Conservation (phyloP, 2,797 vertebrate genomes). For the Glossophaga mutica region DNA sequence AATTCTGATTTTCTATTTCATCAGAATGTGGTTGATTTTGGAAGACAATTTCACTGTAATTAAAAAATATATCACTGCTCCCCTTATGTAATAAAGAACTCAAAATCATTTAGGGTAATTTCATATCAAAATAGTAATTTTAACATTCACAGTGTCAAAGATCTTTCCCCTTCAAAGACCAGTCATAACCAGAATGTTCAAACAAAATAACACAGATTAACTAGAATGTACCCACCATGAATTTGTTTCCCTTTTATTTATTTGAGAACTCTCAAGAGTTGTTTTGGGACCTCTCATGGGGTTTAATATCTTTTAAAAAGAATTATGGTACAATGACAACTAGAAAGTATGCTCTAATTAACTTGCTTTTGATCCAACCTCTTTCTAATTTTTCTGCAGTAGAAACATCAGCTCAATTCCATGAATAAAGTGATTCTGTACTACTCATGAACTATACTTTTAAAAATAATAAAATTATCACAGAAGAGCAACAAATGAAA, state of each 20-base stretch:
- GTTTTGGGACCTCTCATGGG: not conserved
- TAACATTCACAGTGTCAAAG: constrained; percentile 26
- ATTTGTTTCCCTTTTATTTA: constrained; percentile 22
- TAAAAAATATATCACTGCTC: constrained; percentile 33
- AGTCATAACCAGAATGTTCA: constrained; percentile 30
- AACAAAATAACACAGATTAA: constrained; percentile 30
- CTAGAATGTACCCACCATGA: not conserved
- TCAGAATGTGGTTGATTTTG: constrained; percentile 29
- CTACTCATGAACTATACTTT: not conserved
- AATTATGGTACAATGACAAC: constrained; percentile 15
- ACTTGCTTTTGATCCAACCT: constrained; percentile 17
- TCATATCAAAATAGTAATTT: constrained; percentile 48
- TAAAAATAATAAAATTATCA: constrained; percentile 36
- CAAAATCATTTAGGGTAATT: constrained; percentile 17
- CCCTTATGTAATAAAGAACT: constrained; percentile 31
- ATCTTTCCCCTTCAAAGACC: constrained; percentile 10
- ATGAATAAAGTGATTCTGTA: not conserved
- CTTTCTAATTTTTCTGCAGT: constrained; percentile 33
- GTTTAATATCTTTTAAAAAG: constrained; percentile 6
- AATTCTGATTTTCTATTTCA: constrained; percentile 48
- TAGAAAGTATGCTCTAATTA: constrained; percentile 28
- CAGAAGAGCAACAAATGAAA: constrained; percentile 14
- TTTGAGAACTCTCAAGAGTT: constrained; percentile 7
- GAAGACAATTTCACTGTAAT: constrained; percentile 21
- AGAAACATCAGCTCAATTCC: constrained; percentile 41